Percentiles rank a stretch among this genome's conserved stretches.
These are phyloP conservation scores for Crossocerus cetratus DNA, from an alignment of 2,888 invertebrate species.

Conservation along the genomic window DNA sequence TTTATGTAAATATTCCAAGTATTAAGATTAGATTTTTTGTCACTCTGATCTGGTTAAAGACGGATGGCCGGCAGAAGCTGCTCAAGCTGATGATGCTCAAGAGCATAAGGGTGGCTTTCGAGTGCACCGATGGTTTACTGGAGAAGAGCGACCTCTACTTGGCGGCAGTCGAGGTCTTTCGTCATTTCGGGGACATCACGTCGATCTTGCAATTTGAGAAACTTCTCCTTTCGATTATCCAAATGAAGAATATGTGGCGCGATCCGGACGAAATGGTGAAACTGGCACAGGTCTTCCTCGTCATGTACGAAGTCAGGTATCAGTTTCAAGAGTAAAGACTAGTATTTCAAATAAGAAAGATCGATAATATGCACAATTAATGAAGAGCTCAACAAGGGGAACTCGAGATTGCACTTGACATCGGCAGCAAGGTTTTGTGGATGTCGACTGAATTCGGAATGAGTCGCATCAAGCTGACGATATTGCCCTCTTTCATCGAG, in stretches of 20 bases:
- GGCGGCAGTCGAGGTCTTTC: conserved; percentile 78
- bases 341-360: background rate
- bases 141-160: conserved; percentile 77
- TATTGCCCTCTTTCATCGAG: conserved; percentile 63
- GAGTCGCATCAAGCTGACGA: conserved; percentile 42
- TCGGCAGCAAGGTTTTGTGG: conserved; percentile 58
- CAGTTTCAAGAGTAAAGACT: background rate
- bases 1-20: background rate
- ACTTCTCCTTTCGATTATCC: conserved; percentile 58
- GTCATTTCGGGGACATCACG: conserved; percentile 75
- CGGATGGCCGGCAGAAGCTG: conserved; percentile 50
- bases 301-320: conserved; percentile 73
- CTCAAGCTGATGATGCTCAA: conserved; percentile 62
- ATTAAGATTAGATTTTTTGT: background rate
- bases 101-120: conserved; percentile 57
- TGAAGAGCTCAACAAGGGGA: conserved; percentile 59
- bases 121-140: conserved; percentile 46
- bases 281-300: conserved; percentile 77
- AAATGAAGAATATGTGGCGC: conserved; percentile 67
- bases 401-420: conserved; percentile 48
- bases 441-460: conserved; percentile 54
- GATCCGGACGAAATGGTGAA: conserved; percentile 77
- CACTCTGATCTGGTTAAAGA: conserved; percentile 25
- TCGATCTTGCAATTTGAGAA: conserved; percentile 75
- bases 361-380: background rate